Evolutionary conservation across 2,113 vertebrate genomes (phyloP).

Genomic region (Tichodroma muraria): DNA sequence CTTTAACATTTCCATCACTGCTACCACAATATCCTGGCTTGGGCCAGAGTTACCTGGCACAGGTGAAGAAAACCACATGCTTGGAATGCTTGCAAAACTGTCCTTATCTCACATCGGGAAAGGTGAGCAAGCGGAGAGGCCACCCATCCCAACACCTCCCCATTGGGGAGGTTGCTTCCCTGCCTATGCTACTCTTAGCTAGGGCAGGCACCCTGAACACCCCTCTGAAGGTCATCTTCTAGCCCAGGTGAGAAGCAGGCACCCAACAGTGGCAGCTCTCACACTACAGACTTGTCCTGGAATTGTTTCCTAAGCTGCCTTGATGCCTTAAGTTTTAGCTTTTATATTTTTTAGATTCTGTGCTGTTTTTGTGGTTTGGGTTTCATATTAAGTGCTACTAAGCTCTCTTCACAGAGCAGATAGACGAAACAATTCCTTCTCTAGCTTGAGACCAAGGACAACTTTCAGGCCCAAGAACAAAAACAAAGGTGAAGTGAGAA

Average conservation of each 20-base stretch:
- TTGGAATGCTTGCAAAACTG: neutral
- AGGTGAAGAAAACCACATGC: neutral
- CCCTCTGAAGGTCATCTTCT: neutral
- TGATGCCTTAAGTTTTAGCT: no score
- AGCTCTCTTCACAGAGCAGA: no score
- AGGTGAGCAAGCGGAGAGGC: neutral
- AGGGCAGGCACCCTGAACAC: neutral
- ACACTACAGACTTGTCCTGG: slow-evolving; percentile 87
- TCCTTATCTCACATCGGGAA: neutral
- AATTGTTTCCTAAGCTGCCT: slow-evolving; percentile 89
- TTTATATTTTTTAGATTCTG: no score
- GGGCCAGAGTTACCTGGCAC: neutral
- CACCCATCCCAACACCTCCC: neutral
- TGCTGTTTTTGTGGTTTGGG: no score
- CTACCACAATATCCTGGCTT: neutral
- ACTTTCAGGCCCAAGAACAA: no score
- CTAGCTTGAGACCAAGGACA: no score
- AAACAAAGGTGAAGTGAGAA: no score
- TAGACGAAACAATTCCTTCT: no score
- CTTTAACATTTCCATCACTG: neutral
- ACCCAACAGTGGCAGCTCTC: neutral
- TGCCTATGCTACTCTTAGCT: neutral
- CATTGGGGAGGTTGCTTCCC: neutral
- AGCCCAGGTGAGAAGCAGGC: neutral
- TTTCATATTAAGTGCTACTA: no score